These are phyloP conservation scores for Epicampocera succincta DNA, from an alignment of 2,888 invertebrate species.

Conservation along the genomic window DNA sequence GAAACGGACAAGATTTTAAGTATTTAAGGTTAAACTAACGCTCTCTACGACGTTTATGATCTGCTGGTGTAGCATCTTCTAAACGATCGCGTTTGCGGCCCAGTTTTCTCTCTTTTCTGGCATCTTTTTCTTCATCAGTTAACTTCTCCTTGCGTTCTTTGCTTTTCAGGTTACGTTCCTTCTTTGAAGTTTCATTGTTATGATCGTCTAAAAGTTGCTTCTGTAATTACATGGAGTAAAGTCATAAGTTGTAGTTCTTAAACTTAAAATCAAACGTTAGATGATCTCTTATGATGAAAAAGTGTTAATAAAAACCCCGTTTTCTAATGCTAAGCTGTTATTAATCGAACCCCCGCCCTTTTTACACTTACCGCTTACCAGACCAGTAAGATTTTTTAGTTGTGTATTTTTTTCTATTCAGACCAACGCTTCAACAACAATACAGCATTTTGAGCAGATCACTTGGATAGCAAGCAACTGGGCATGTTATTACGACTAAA, in stretches of 20 bases:
- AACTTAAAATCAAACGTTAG: neutral
- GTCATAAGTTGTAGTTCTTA: conserved; percentile 34
- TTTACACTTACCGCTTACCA: conserved; percentile 54
- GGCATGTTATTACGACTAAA: conserved; percentile 27
- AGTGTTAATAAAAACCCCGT: neutral
- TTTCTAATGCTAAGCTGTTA: conserved; percentile 23
- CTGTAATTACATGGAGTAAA: conserved; percentile 76
- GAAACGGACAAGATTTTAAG: neutral
- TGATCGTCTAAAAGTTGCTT: conserved; percentile 77
- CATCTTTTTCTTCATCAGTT: conserved; percentile 90
- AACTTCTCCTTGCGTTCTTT: conserved; percentile 86
- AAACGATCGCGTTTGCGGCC: conserved; percentile 90
- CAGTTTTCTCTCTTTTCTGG: conserved; percentile 90
- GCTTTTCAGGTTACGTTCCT: conserved; percentile 82
- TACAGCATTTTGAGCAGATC: conserved; percentile 53
- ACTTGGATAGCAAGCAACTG: conserved; percentile 56
- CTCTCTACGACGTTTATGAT: conserved; percentile 90
- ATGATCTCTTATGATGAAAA: neutral
- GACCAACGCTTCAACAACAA: conserved; percentile 70
- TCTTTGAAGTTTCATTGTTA: conserved; percentile 79
- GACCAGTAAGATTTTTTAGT: conserved; percentile 42
- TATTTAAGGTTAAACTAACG: conserved; percentile 82
- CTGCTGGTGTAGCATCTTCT: conserved; percentile 86
- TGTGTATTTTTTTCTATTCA: conserved; percentile 41
- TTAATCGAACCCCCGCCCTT: conserved; percentile 4